Base-by-base conservation (phyloP, 2,113 vertebrate species). In the Ardeotis arabs region DNA sequence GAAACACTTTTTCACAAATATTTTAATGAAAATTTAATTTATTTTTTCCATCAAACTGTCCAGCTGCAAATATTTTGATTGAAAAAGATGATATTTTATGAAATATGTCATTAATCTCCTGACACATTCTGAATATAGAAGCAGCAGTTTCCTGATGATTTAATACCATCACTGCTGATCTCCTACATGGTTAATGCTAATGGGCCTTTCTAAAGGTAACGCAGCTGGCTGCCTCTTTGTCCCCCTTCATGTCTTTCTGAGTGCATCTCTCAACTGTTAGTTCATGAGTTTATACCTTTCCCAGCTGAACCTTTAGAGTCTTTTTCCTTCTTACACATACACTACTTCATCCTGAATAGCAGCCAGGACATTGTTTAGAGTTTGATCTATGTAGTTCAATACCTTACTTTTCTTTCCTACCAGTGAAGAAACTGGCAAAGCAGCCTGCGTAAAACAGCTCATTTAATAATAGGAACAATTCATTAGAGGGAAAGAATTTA, bases 401-500 rank as follows among this genome's bases (percentile, higher is more conserved):
- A 90, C 72, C 66, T 91, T 68, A 55, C 69, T 39, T 84, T 94
- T 94, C 83, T 76, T 95, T 83, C 47, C 24, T 77, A 80, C 70
- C 90, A 53, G 45, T 55, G 67, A 66, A 83, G 78, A 90, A 94
- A 90, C 27, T 86, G 80, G 84, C 69, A 90, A 91, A 70, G 77
- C 66, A 87, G 56, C 68, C 49, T 75, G 87, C 5, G 1, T 81
- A 84, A 77, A 95, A 52, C 58, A 84, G 80, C 66, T 92, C 19
- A 0, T 91, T 95, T 91, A 82, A 31, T 81, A 94, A 75, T 72
- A 79, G 49, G 37, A 95, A 62, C 73, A 94, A 82, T 91, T 93
- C 52, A 75, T 91, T 91, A 81, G 69, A 55, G 53, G 73, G 56
- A 66, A 94, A 64, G 86, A 68, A 91, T 91, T 94, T 84, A 78